Evolutionary conservation across 2,888 invertebrate genomes (phyloP).

Genomic region (Carpatolechia fugitivella): DNA sequence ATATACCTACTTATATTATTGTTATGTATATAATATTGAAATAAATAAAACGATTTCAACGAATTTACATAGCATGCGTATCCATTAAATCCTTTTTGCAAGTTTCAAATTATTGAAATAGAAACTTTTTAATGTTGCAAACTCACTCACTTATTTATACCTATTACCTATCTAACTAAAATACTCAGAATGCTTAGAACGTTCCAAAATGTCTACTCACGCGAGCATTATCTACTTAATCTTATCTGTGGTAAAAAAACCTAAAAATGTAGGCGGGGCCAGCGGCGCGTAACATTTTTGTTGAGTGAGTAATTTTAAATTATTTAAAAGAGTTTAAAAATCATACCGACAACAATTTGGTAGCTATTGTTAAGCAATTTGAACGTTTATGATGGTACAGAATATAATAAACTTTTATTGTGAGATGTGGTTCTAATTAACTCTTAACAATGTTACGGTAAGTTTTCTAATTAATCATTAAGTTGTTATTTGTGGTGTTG

Average conservation of each 20-base stretch:
- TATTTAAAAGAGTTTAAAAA: background rate
- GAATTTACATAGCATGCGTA: too few species aligned
- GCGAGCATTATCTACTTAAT: conserved; percentile 3
- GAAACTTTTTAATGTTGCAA: too few species aligned
- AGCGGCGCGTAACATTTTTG: conserved; percentile 36
- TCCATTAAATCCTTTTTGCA: too few species aligned
- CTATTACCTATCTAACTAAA: too few species aligned
- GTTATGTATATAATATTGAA: too few species aligned
- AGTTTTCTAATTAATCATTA: conserved; percentile 9
- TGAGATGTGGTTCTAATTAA: conserved; percentile 14
- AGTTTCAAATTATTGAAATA: too few species aligned
- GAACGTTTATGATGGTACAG: conserved; percentile 11
- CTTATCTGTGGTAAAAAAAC: conserved; percentile 16
- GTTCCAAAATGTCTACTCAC: too few species aligned
- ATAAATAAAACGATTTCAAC: too few species aligned
- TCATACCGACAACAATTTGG: conserved; percentile 6
- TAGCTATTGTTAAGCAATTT: conserved; percentile 26
- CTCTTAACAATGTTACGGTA: conserved; percentile 10
- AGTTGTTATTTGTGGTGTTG: background rate
- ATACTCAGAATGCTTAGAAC: too few species aligned
- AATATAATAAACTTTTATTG: background rate
- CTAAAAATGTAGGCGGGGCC: conserved; percentile 22
- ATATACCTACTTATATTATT: too few species aligned
- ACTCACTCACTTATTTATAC: too few species aligned
- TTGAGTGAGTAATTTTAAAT: conserved; percentile 18